Percentiles rank a stretch among this genome's conserved stretches.
Conservation (phyloP, 2,797 vertebrate species). For the Gambelia wislizenii region DNA sequence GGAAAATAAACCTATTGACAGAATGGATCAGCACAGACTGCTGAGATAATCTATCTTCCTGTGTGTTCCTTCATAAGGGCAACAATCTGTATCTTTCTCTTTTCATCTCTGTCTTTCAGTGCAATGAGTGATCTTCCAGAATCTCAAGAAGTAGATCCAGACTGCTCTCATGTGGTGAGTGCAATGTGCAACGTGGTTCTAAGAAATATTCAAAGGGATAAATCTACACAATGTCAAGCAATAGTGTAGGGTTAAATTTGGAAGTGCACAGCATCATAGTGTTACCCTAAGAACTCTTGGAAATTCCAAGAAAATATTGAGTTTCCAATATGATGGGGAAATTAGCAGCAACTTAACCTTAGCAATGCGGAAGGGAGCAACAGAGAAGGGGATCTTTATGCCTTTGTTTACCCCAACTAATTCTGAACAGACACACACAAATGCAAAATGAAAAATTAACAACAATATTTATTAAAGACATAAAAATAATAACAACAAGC, state of each 20-base stretch:
- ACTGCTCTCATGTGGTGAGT: neutral
- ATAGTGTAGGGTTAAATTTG: neutral
- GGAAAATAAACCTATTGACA: neutral
- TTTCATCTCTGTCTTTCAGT: neutral
- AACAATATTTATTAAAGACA: no score
- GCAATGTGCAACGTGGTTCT: neutral
- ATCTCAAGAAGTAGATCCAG: neutral
- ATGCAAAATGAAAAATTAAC: no score
- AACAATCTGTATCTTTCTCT: neutral
- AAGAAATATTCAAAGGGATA: neutral
- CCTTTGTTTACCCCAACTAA: no score
- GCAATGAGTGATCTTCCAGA: neutral
- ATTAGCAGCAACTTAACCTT: no score
- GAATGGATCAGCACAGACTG: neutral
- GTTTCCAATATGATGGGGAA: no score
- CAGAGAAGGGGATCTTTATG: no score
- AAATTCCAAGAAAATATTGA: no score
- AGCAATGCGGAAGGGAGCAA: no score
- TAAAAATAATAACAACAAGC: no score
- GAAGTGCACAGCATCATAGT: neutral
- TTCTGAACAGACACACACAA: no score
- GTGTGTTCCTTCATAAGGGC: neutral
- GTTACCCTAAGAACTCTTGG: no score
- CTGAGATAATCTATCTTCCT: no score
- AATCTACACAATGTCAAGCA: neutral